Evolutionary conservation across 53 echinoderm and acorn worm species (phyloP).

Genomic region (Holothuria leucospilota): DNA sequence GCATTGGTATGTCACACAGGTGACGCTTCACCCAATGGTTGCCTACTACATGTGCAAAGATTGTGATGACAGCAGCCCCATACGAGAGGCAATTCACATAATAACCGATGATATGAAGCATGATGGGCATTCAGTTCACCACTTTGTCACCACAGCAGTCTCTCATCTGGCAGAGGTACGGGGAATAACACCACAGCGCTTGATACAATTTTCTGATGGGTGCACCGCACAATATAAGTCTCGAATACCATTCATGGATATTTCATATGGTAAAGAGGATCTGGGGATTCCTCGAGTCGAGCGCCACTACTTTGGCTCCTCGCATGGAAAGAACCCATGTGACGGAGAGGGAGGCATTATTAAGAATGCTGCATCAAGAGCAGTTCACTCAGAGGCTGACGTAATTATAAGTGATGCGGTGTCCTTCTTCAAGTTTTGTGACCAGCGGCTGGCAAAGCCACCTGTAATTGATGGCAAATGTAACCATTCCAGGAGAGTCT

Average conservation of each 20-base stretch:
- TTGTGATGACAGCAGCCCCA: neutral
- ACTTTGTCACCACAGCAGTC: constrained; percentile 28
- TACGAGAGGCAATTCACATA: constrained; percentile 46
- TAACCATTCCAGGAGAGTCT: constrained; percentile 43
- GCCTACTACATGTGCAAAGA: constrained; percentile 16
- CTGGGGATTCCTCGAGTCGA: constrained; percentile 24
- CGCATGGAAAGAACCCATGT: constrained; percentile 56
- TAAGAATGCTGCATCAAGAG: neutral
- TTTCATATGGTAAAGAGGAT: constrained; percentile 40
- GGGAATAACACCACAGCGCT: constrained; percentile 1
- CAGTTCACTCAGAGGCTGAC: constrained; percentile 19
- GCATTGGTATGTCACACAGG: constrained; percentile 20
- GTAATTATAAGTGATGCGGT: constrained; percentile 21
- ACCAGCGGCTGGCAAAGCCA: constrained; percentile 6
- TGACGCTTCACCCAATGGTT: constrained; percentile 54
- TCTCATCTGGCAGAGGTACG: constrained; percentile 27
- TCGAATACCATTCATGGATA: constrained; percentile 48
- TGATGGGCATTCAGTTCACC: constrained; percentile 33
- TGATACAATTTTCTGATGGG: constrained; percentile 64
- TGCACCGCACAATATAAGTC: constrained; percentile 61
- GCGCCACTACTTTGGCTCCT: constrained; percentile 55
- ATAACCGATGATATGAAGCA: constrained; percentile 44
- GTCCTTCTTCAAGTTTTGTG: constrained; percentile 43
- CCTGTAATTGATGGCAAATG: constrained; percentile 10
- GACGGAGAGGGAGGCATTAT: constrained; percentile 1